Evolutionary conservation across 1,140 invertebrate genomes (phyloP).

Genomic region (Meloidogyne hapla): DNA sequence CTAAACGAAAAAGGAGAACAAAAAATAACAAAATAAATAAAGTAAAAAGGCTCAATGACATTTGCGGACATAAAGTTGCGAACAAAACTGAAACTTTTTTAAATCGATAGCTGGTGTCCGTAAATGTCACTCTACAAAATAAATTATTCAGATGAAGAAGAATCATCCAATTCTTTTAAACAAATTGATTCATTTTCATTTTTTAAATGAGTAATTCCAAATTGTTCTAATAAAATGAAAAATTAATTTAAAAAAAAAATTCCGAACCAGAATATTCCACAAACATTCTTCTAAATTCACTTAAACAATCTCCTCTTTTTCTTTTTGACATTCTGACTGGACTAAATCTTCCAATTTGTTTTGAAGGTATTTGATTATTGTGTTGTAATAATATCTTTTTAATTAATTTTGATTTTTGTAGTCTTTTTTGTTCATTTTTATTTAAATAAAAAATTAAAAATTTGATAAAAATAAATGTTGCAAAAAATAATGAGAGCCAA

Average conservation of each 20-base stretch:
- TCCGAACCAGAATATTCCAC: not conserved
- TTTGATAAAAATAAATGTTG: not conserved
- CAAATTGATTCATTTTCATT: not conserved
- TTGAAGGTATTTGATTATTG: not conserved
- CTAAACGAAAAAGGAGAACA: too few relatives aligned
- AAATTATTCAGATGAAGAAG: not conserved
- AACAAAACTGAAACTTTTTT: too few relatives aligned
- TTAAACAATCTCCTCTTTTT: not conserved
- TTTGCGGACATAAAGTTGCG: too few relatives aligned
- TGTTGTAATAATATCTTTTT: not conserved
- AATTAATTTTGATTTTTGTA: not conserved
- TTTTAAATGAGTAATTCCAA: not conserved
- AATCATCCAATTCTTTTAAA: not conserved
- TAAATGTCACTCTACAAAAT: not conserved
- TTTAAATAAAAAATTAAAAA: not conserved
- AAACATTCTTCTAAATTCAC: not conserved
- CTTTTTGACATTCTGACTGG: not conserved
- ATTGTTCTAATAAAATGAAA: not conserved
- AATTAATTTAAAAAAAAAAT: too few relatives aligned
- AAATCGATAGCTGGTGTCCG: too few relatives aligned
- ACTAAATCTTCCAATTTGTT: conserved; percentile 3
- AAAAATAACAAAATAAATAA: too few relatives aligned
- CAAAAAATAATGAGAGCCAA: not conserved
- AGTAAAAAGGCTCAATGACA: too few relatives aligned
- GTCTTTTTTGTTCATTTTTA: not conserved